Evolutionary conservation across 2,797 vertebrate species (phyloP).

Genomic region (Pseudotriccus pelzelni): DNA sequence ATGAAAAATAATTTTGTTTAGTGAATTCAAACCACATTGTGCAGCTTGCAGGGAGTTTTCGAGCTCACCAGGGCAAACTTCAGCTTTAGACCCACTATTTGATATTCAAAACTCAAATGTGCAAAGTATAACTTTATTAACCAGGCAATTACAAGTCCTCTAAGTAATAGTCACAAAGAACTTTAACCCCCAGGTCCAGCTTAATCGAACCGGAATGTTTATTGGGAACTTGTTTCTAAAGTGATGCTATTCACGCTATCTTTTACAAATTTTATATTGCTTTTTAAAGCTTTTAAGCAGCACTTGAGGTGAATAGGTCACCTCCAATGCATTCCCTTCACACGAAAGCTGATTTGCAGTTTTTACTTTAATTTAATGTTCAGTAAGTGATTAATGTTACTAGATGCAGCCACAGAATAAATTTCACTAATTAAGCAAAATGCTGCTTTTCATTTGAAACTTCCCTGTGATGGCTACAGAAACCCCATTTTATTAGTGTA

Average conservation of each 20-base stretch:
- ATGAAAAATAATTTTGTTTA: neutral
- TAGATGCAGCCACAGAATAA: neutral
- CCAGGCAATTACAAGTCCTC: neutral
- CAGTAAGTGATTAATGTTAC: neutral
- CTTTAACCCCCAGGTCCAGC: neutral
- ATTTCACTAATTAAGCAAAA: neutral
- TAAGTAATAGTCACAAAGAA: neutral
- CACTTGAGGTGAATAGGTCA: neutral
- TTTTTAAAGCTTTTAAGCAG: slow-evolving; percentile 23
- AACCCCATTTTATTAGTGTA: neutral
- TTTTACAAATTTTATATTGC: neutral
- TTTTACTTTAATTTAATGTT: neutral
- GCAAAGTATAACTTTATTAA: neutral
- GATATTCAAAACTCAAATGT: neutral
- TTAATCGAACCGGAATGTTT: neutral
- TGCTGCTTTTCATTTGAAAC: neutral
- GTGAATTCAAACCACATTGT: neutral
- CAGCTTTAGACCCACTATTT: neutral
- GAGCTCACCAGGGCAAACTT: neutral
- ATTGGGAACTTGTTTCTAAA: neutral
- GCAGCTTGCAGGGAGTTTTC: neutral
- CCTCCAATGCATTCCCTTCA: neutral
- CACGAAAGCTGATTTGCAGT: neutral
- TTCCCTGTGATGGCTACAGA: neutral
- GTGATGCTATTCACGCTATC: fast-evolving